Evolutionary conservation across 2,797 vertebrate genomes (phyloP).

Genomic region (Lacerta viridis): DNA sequence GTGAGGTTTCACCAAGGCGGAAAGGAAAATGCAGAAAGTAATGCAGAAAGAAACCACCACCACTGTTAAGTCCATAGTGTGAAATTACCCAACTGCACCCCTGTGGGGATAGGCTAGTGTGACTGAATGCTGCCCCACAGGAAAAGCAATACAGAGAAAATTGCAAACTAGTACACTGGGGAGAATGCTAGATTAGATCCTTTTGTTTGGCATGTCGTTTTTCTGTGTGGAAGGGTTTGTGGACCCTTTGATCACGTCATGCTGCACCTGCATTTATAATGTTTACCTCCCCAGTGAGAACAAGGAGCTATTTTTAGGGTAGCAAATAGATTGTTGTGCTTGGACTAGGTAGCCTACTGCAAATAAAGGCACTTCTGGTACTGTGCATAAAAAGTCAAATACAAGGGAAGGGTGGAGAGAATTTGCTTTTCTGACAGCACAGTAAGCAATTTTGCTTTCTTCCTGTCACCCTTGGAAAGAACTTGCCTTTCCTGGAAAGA

Average conservation of each 20-base stretch:
- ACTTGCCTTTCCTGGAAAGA: conserved; percentile 51
- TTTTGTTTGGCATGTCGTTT: neutral
- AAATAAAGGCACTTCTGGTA: conserved; percentile 2
- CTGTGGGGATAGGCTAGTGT: neutral
- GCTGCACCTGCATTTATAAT: neutral
- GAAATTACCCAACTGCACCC: too few species aligned
- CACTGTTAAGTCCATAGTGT: too few species aligned
- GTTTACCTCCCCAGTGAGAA: neutral
- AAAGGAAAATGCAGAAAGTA: too few species aligned
- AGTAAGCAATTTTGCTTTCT: conserved; percentile 57
- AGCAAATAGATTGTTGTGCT: neutral
- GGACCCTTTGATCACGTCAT: neutral
- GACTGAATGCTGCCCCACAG: neutral
- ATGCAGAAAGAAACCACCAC: too few species aligned
- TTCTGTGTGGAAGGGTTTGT: neutral
- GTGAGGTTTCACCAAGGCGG: too few species aligned
- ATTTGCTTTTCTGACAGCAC: conserved; percentile 54
- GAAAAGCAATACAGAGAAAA: neutral
- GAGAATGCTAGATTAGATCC: neutral
- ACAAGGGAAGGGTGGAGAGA: conserved; percentile 71
- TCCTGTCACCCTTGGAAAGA: conserved; percentile 32
- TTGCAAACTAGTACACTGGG: too few species aligned
- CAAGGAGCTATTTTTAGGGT: neutral
- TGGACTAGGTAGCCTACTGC: neutral
- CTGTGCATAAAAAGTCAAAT: conserved; percentile 59